Percentiles rank a stretch among this genome's conserved stretches.
Conservation (phyloP, 2,113 vertebrate species). For the Camelus dromedarius region DNA sequence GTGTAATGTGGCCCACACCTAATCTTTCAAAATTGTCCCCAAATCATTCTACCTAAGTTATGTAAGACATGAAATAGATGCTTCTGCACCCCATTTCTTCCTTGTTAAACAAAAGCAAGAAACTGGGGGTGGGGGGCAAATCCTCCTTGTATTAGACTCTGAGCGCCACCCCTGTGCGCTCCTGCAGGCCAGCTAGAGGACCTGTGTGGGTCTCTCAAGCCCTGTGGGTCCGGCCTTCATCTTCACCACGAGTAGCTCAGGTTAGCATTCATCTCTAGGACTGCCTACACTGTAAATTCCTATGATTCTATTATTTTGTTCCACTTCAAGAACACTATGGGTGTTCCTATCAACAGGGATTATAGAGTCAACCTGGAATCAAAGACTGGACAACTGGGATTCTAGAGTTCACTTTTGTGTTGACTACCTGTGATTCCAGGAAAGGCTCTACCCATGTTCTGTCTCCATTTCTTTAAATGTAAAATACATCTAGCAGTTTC, state of each 20-base stretch:
- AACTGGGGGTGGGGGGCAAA: not conserved
- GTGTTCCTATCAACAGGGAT: not conserved
- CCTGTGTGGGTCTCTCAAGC: not conserved
- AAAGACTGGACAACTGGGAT: not conserved
- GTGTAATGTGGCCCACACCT: not conserved
- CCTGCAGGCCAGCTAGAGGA: accelerated
- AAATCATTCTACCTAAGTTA: not conserved
- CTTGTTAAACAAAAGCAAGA: not conserved
- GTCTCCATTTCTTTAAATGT: not conserved
- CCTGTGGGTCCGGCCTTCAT: not conserved
- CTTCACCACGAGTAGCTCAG: not conserved
- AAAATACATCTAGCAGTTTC: not conserved
- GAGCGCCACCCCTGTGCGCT: accelerated
- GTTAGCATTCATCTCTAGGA: not conserved
- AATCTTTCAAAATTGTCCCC: conserved; percentile 50
- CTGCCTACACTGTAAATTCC: not conserved
- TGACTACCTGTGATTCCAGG: not conserved
- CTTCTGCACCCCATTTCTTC: not conserved
- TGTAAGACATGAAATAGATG: not conserved
- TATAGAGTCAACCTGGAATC: not conserved
- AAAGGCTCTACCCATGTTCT: not conserved
- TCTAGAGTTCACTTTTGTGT: conserved; percentile 30
- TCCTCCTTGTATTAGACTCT: not conserved
- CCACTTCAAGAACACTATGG: not conserved
- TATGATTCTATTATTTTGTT: not conserved